phyloP scores from a whole-genome alignment of 2,797 vertebrate species.

The Falco novaeseelandiae region DNA sequence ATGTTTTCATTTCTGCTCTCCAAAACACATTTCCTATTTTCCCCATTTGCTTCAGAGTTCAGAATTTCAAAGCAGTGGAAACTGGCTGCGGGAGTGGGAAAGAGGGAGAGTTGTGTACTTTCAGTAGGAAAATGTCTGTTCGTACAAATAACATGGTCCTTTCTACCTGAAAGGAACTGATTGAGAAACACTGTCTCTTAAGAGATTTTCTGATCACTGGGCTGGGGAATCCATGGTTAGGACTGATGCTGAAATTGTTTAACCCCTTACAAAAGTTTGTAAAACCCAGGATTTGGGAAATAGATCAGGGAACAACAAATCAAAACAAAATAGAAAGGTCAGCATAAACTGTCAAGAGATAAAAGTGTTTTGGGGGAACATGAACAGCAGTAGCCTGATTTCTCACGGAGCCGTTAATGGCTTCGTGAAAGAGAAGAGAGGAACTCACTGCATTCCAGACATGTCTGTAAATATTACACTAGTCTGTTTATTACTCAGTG shows the following conservation, averaged over 20 bases:
- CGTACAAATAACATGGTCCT: neutral
- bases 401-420: slow-evolving; percentile 15
- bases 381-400: neutral
- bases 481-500: slow-evolving; percentile 63
- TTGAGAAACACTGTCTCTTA: slow-evolving; percentile 5
- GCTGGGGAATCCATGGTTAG: neutral
- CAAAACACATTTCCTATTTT: slow-evolving; percentile 2
- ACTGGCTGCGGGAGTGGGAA: neutral
- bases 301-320: neutral
- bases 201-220: neutral
- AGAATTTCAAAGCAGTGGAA: slow-evolving; percentile 34
- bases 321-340: slow-evolving; percentile 18
- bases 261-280: slow-evolving; percentile 33
- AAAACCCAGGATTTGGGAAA: slow-evolving; percentile 5
- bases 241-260: slow-evolving; percentile 11
- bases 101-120: slow-evolving; percentile 33
- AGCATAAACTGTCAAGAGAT: slow-evolving; percentile 31
- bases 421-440: slow-evolving; percentile 29
- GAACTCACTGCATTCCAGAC: slow-evolving; percentile 52
- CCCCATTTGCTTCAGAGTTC: neutral
- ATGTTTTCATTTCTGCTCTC: neutral
- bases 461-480: slow-evolving; percentile 63
- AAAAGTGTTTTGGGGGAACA: slow-evolving; percentile 25
- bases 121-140: slow-evolving; percentile 19
- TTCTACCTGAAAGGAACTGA: slow-evolving; percentile 23